These are phyloP conservation scores for Morus bassanus DNA, from an alignment of 2,797 vertebrate genomes.

Conservation along the genomic window DNA sequence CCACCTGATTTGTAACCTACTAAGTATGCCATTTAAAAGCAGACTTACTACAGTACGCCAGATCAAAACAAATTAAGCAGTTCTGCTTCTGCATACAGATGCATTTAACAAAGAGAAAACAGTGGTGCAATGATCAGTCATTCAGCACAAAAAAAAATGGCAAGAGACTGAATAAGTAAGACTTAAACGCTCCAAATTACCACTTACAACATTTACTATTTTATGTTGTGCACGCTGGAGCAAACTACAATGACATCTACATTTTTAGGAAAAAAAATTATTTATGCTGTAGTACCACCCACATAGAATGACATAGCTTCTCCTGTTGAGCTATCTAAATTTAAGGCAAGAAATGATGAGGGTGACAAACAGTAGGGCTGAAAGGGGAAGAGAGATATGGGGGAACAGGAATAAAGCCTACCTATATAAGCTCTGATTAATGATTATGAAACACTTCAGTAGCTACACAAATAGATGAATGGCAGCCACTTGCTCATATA, in stretches of 20 bases:
- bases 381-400: neutral
- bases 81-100: slow-evolving; percentile 13
- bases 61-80: slow-evolving; percentile 20
- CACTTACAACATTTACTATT: neutral
- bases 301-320: neutral
- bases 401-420: neutral
- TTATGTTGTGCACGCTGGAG: neutral
- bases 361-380: neutral
- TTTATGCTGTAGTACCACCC: neutral
- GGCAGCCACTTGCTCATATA: neutral
- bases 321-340: neutral
- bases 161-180: neutral
- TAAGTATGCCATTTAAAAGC: slow-evolving; percentile 2
- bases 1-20: slow-evolving; percentile 28
- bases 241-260: neutral
- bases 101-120: neutral
- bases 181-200: neutral
- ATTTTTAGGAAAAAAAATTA: neutral
- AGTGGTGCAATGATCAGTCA: neutral
- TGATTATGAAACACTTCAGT: neutral
- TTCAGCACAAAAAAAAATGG: neutral
- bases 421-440: neutral
- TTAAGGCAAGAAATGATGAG: neutral
- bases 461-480: neutral
- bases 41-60: neutral